These are phyloP conservation scores for Eilema caniola DNA, from an alignment of 2,888 invertebrate genomes.

Conservation along the genomic window DNA sequence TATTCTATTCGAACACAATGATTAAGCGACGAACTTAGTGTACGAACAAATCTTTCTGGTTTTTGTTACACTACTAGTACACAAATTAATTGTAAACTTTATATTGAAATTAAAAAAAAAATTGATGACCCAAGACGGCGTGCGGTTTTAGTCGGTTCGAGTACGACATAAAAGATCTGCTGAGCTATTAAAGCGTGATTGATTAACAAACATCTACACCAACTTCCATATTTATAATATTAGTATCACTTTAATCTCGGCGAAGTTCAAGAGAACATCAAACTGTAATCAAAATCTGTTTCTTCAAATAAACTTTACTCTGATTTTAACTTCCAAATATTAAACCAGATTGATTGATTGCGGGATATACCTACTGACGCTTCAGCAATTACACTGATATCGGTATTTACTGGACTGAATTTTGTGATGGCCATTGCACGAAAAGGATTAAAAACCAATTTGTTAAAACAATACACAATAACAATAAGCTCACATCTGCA, in stretches of 20 bases:
- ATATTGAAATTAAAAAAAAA: no score
- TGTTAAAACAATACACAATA: conserved; percentile 36
- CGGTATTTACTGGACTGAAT: not conserved
- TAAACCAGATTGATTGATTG: not conserved
- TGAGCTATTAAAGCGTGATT: no score
- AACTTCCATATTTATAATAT: not conserved
- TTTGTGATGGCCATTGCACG: not conserved
- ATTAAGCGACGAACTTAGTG: no score
- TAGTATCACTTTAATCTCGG: not conserved
- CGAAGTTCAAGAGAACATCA: not conserved
- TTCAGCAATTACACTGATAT: not conserved
- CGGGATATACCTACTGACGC: not conserved
- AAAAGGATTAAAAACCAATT: conserved; percentile 33
- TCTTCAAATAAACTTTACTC: not conserved
- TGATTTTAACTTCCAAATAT: not conserved
- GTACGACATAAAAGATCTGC: no score
- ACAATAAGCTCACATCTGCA: conserved; percentile 36
- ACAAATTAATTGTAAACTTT: no score
- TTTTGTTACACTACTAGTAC: no score
- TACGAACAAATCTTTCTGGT: no score
- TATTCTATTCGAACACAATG: no score
- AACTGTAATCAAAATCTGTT: not conserved
- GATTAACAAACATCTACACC: no score
- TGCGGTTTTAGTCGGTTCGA: no score
- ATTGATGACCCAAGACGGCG: no score